A percentile compares a stretch with the other conserved stretches of the same genome.
Conservation (phyloP, 2,888 invertebrate species). For the Dione vanillae region DNA sequence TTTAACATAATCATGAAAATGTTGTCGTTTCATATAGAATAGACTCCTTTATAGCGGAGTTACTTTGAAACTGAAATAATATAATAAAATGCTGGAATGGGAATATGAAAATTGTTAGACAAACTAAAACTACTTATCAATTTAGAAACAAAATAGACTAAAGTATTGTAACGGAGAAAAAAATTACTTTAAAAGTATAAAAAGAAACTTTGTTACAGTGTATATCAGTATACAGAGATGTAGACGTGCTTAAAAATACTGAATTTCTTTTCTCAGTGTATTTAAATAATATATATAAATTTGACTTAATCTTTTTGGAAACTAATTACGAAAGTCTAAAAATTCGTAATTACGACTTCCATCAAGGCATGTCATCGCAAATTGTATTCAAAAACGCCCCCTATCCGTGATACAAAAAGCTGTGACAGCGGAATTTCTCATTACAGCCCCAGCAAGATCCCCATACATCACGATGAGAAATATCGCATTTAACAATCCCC, state of each 20-base stretch:
- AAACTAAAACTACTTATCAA: conserved; percentile 22
- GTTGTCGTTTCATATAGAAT: conserved; percentile 65
- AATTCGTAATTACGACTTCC: conserved; percentile 45
- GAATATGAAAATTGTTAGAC: conserved; percentile 28
- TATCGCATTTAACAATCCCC: conserved; percentile 76
- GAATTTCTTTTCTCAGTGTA: neutral
- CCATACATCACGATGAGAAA: conserved; percentile 79
- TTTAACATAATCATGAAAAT: conserved; percentile 68
- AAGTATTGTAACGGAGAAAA: conserved; percentile 5
- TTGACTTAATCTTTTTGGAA: neutral
- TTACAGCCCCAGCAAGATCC: conserved; percentile 75
- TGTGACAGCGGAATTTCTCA: conserved; percentile 82
- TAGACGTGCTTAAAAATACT: neutral
- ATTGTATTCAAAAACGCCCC: conserved; percentile 62
- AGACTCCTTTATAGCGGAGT: conserved; percentile 64
- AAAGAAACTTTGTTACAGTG: neutral
- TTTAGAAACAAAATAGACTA: neutral
- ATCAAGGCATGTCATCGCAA: conserved; percentile 50
- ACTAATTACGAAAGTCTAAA: conserved; percentile 32
- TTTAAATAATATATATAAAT: neutral
- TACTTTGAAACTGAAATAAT: conserved; percentile 59
- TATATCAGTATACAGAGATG: neutral
- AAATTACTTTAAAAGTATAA: neutral
- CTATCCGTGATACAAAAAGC: conserved; percentile 71
- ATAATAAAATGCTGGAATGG: conserved; percentile 34